These are phyloP conservation scores for Parelbella ahira DNA, from an alignment of 2,888 invertebrate species.

Conservation along the genomic window DNA sequence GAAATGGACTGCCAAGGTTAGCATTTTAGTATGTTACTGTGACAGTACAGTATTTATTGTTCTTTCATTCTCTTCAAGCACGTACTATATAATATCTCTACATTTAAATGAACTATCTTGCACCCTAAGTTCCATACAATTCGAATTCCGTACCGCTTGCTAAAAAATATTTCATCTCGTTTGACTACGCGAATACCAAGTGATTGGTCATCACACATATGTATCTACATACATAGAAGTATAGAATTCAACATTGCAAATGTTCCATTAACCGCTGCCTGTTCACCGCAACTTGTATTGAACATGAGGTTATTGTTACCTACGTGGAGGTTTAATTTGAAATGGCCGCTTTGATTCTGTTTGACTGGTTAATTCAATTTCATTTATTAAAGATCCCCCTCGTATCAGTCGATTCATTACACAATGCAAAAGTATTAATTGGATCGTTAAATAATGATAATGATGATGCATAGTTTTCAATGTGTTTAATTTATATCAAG, in stretches of 20 bases:
- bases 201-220: too few species aligned
- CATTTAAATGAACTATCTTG: too few species aligned
- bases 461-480: too few species aligned
- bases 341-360: conserved; percentile 46
- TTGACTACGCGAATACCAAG: too few species aligned
- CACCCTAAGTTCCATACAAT: too few species aligned
- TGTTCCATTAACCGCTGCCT: conserved; percentile 61
- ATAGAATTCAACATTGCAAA: conserved; percentile 33
- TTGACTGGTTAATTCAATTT: conserved; percentile 43
- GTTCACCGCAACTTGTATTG: conserved; percentile 52
- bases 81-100: too few species aligned
- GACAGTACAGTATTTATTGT: not conserved
- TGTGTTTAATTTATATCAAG: too few species aligned
- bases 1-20: not conserved
- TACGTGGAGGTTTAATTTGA: conserved; percentile 45
- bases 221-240: too few species aligned
- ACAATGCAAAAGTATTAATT: not conserved
- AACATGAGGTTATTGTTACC: conserved; percentile 50
- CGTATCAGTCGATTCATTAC: conserved; percentile 7
- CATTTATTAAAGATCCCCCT: conserved; percentile 22
- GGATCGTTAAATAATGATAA: conserved; percentile 3
- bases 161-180: too few species aligned
- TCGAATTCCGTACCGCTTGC: too few species aligned
- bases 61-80: too few species aligned
- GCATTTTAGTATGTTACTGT: not conserved